Percentiles rank a stretch among this genome's conserved stretches.
Evolutionary conservation across 2,888 invertebrate genomes (phyloP).

Genomic region (Resseliella maxima): DNA sequence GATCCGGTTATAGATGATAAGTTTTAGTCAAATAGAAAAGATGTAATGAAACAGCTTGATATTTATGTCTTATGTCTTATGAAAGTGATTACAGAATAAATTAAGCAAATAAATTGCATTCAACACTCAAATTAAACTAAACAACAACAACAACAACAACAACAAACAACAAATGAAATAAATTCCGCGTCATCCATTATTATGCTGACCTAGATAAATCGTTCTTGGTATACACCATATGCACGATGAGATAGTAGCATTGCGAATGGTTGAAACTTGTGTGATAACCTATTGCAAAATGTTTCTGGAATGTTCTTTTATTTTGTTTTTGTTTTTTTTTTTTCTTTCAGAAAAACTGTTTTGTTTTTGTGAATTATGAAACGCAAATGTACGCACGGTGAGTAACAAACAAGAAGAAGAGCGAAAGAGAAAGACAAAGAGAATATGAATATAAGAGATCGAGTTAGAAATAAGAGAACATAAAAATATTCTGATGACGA

Average conservation of each 20-base stretch:
- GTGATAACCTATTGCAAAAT: neutral
- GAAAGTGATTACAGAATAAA: constrained; percentile 23
- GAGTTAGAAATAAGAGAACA: too few species aligned
- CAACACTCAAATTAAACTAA: neutral
- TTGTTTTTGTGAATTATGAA: too few species aligned
- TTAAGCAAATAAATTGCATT: constrained; percentile 25
- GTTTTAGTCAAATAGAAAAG: constrained; percentile 1
- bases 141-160: neutral
- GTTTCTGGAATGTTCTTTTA: neutral
- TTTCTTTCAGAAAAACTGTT: too few species aligned
- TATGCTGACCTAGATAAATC: neutral
- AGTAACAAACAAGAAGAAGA: too few species aligned
- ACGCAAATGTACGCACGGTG: too few species aligned
- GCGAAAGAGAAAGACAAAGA: too few species aligned
- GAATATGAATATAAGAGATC: too few species aligned
- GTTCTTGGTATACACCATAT: neutral
- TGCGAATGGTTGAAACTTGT: neutral
- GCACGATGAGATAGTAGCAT: neutral
- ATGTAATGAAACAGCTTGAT: constrained; percentile 26
- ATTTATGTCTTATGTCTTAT: constrained; percentile 24
- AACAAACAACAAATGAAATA: neutral
- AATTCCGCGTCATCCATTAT: neutral
- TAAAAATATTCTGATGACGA: too few species aligned
- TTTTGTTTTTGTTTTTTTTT: neutral
- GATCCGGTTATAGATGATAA: neutral